Conservation (phyloP, 2,797 vertebrate genomes). For the Catostomus latipinnis region DNA sequence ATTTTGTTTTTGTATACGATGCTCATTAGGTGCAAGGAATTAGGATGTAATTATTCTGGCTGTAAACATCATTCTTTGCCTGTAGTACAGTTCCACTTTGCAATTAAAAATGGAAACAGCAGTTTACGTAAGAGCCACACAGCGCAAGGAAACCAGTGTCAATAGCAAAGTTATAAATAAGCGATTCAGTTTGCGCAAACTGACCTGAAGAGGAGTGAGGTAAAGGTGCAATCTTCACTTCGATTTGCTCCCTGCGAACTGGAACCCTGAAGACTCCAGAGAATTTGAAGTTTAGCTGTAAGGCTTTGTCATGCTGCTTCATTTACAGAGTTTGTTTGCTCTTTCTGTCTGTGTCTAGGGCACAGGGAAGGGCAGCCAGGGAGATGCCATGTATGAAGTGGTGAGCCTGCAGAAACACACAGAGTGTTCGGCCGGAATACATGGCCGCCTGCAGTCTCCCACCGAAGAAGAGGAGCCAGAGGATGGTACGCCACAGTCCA, state of each 20-base stretch:
- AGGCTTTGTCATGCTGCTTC: not conserved
- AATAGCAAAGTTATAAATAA: not conserved
- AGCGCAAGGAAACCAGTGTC: not conserved
- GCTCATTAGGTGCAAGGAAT: conserved; percentile 56
- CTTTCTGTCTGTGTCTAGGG: conserved; percentile 70
- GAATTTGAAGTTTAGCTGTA: not conserved
- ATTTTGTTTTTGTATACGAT: conserved; percentile 50
- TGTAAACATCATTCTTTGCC: conserved; percentile 48
- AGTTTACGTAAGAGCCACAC: conserved; percentile 11
- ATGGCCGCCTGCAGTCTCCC: conserved; percentile 77
- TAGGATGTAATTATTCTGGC: conserved; percentile 43
- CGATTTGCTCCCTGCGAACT: not conserved
- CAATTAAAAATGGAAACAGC: conserved; percentile 55
- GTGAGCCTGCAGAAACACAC: conserved; percentile 91
- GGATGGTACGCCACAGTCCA: conserved; percentile 80
- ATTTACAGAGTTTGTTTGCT: not conserved
- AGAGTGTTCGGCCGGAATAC: conserved; percentile 80
- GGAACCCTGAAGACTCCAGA: not conserved
- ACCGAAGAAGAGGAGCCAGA: conserved; percentile 92
- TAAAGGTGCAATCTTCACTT: not conserved
- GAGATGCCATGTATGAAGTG: conserved; percentile 93
- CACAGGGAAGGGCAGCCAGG: conserved; percentile 81
- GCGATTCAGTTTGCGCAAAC: too few relatives aligned
- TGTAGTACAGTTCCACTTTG: conserved; percentile 55
- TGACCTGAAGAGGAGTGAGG: not conserved